These are phyloP conservation scores for Hormiphora californensis DNA, from an alignment of 37 sponge, comb jelly and placozoan species.

Conservation along the genomic window DNA sequence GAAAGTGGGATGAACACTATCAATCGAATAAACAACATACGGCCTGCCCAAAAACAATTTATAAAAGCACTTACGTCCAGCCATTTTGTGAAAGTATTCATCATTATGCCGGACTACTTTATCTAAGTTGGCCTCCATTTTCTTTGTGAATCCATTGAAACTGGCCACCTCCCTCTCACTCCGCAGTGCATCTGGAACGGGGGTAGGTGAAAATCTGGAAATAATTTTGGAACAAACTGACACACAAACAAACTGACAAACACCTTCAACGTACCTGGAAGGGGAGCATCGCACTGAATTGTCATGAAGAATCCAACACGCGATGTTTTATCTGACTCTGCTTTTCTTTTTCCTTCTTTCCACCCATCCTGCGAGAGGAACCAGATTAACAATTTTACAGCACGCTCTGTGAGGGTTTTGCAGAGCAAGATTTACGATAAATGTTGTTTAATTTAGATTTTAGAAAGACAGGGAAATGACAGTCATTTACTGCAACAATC, in stretches of 20 bases:
- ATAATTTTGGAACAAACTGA: background rate
- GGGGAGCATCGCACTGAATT: conserved; percentile 55
- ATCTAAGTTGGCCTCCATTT: conserved; percentile 6
- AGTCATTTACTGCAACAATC: too few relatives aligned
- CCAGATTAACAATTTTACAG: too few relatives aligned
- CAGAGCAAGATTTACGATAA: too few relatives aligned
- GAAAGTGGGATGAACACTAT: background rate
- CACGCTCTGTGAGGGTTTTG: too few relatives aligned
- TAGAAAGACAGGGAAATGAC: too few relatives aligned
- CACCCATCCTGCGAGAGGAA: conserved; percentile 63
- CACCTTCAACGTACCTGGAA: background rate
- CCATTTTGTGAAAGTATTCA: conserved; percentile 78
- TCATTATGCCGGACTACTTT: conserved; percentile 37
- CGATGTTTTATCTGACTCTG: conserved; percentile 80
- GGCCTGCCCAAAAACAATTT: background rate
- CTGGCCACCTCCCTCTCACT: conserved; percentile 31
- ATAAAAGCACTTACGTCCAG: conserved; percentile 75
- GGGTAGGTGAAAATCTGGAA: background rate
- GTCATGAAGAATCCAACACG: conserved; percentile 67
- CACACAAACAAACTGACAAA: conserved; percentile 4
- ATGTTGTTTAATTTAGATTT: too few relatives aligned
- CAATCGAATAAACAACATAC: background rate
- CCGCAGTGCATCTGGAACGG: background rate
- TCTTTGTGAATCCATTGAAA: conserved; percentile 26
- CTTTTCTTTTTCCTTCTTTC: conserved; percentile 92